phyloP scores from a whole-genome alignment of 2,113 vertebrate genomes.

The Catagonus wagneri region DNA sequence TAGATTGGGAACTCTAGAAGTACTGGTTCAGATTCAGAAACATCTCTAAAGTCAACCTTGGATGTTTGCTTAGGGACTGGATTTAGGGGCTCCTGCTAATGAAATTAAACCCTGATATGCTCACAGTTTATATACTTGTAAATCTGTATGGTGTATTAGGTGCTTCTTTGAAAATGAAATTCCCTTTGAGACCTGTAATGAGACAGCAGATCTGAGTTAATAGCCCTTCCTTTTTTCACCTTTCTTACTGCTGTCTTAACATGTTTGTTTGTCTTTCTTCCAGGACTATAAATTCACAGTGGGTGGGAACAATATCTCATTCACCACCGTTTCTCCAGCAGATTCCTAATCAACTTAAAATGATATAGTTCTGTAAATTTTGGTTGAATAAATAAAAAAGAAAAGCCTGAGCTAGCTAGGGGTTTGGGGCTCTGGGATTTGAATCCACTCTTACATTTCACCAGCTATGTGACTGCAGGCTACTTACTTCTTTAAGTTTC shows the following conservation, averaged over 20 bases:
- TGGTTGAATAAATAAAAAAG: background rate
- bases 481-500: background rate
- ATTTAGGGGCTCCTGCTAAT: background rate
- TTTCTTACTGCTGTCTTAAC: background rate
- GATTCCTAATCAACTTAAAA: background rate
- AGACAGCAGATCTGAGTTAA: background rate
- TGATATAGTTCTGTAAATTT: background rate
- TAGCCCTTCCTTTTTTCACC: background rate
- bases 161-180: slow-evolving; percentile 19
- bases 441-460: background rate
- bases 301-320: background rate
- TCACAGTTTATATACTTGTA: background rate
- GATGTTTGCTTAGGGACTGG: background rate
- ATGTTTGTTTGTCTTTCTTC: background rate
- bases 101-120: background rate
- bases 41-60: background rate
- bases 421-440: background rate
- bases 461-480: background rate
- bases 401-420: background rate
- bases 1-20: background rate
- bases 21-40: background rate
- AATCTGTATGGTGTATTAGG: background rate
- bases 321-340: background rate
- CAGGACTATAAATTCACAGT: background rate
- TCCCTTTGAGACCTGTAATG: background rate